Conservation (phyloP, 2,797 vertebrate species). For the Atherinosoma microstoma region DNA sequence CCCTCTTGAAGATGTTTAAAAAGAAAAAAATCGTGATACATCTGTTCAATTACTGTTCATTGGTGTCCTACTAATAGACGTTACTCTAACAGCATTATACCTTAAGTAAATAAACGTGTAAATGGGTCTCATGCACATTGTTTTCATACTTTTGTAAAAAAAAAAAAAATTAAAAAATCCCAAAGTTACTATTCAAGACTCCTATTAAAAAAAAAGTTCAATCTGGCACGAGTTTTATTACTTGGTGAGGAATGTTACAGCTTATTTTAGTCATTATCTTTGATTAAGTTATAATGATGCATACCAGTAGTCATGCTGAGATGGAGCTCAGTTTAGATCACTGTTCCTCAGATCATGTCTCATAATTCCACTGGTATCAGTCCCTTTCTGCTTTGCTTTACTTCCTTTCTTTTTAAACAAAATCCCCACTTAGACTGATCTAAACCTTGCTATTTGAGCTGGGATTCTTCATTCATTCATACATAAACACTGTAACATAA, state of each 20-base stretch:
- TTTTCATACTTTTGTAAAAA: not conserved
- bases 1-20: slow-evolving; percentile 20
- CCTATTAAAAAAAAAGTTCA: not conserved
- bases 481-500: not conserved
- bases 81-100: not conserved
- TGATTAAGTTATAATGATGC: slow-evolving; percentile 1
- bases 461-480: not conserved
- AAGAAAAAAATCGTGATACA: not conserved
- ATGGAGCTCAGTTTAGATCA: not conserved
- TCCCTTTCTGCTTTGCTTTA: not conserved
- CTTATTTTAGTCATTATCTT: not conserved
- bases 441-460: not conserved
- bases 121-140: not conserved
- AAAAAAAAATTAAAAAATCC: not conserved
- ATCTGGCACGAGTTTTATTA: slow-evolving; percentile 4
- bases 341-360: too few relatives aligned
- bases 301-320: not conserved
- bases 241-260: not conserved
- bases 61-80: not conserved
- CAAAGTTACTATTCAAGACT: not conserved
- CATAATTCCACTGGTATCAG: not conserved
- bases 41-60: not conserved
- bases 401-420: not conserved
- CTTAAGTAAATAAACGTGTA: not conserved
- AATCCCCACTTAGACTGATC: not conserved